Evolutionary conservation across 2,888 invertebrate species (phyloP).

Genomic region (Patella caerulea): DNA sequence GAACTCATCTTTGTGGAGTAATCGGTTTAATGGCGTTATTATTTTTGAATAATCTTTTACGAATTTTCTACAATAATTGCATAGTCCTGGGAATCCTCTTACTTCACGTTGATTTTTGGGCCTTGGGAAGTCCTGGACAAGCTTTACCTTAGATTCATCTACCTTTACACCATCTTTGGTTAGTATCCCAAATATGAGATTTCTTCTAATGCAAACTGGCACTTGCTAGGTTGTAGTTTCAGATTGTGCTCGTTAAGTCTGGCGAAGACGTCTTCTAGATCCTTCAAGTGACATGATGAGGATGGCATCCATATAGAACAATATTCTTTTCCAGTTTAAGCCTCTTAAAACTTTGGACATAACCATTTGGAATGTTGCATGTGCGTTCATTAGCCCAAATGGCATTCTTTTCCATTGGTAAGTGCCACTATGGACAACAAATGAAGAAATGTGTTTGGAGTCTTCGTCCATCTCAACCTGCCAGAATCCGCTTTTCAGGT

Average conservation of each 20-base stretch:
- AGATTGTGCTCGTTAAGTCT: constrained; percentile 17
- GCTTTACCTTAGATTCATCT: constrained; percentile 30
- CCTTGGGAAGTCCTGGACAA: constrained; percentile 34
- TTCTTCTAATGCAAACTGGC: constrained; percentile 27
- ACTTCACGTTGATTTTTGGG: constrained; percentile 38
- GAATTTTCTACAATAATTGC: constrained; percentile 69
- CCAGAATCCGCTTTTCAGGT: too few relatives aligned
- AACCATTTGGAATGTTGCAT: constrained; percentile 6
- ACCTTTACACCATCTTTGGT: constrained; percentile 20
- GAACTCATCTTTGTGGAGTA: constrained; percentile 52
- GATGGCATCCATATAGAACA: constrained; percentile 28
- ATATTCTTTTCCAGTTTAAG: constrained; percentile 17
- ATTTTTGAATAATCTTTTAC: constrained; percentile 54
- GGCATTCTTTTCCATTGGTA: too few relatives aligned
- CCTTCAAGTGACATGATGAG: constrained; percentile 18
- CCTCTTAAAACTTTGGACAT: constrained; percentile 27
- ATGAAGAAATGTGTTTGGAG: too few relatives aligned
- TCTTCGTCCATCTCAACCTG: too few relatives aligned
- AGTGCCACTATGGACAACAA: too few relatives aligned
- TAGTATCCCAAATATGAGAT: constrained; percentile 22
- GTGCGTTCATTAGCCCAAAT: too few relatives aligned
- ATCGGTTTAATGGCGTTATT: constrained; percentile 55
- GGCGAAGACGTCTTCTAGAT: constrained; percentile 21
- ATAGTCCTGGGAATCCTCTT: constrained; percentile 38
- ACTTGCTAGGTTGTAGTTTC: constrained; percentile 26